Evolutionary conservation across 2,888 invertebrate species (phyloP).

Genomic region (Idaea biselata): DNA sequence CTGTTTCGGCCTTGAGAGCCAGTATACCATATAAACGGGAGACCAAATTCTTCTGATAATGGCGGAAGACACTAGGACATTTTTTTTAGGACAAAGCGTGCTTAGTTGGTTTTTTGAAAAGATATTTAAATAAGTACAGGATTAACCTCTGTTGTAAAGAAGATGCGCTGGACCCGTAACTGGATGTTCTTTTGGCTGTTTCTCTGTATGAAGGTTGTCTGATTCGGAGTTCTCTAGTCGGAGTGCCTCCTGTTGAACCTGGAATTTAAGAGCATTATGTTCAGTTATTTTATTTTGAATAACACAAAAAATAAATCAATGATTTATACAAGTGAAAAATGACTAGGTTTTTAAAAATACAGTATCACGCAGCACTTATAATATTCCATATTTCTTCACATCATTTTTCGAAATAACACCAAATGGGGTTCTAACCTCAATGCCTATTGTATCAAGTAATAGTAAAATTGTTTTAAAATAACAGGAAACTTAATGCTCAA

Average conservation of each 20-base stretch:
- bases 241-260: conserved; percentile 71
- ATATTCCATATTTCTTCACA: neutral
- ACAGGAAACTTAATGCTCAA: conserved; percentile 7
- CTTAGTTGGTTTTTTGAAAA: neutral
- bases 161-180: conserved; percentile 70
- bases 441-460: neutral
- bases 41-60: no score
- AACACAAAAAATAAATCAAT: no score
- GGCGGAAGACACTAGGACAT: no score
- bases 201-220: conserved; percentile 78
- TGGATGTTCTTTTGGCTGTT: conserved; percentile 71
- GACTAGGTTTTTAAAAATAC: no score
- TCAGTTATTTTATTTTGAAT: neutral
- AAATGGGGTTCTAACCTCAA: neutral
- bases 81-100: conserved; percentile 3
- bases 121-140: neutral
- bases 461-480: neutral
- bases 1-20: no score
- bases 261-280: conserved; percentile 32
- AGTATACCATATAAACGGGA: neutral
- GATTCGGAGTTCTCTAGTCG: conserved; percentile 78
- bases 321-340: no score
- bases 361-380: no score
- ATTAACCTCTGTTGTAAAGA: conserved; percentile 71
- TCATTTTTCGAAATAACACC: neutral